Conservation (phyloP, 2,113 vertebrate species). For the Centropus bengalensis region DNA sequence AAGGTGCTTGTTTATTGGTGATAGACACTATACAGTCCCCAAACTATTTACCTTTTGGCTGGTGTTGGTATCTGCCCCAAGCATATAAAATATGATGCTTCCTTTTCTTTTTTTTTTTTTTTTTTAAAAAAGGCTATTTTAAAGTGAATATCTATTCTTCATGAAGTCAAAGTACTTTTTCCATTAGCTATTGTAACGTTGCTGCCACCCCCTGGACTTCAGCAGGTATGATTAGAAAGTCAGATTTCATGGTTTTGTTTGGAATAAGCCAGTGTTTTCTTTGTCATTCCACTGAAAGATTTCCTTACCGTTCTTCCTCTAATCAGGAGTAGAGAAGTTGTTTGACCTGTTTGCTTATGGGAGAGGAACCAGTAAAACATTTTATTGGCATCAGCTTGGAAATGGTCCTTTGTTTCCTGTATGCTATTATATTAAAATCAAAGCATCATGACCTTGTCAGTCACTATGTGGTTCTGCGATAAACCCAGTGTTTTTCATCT, state of each 20-base stretch:
- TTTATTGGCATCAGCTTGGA: not conserved
- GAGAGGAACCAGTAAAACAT: not conserved
- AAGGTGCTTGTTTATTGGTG: not conserved
- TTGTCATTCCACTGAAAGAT: not conserved
- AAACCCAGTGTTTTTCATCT: not conserved
- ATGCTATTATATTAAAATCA: not conserved
- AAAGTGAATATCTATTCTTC: not conserved
- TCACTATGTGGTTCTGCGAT: not conserved
- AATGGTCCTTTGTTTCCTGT: not conserved
- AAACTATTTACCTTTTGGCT: not conserved
- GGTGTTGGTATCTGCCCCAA: not conserved
- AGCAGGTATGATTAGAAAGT: not conserved
- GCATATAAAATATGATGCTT: not conserved
- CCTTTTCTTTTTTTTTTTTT: too few species aligned
- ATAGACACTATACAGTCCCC: not conserved
- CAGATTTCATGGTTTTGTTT: not conserved
- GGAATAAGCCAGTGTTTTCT: not conserved
- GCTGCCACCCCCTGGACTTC: conserved; percentile 24
- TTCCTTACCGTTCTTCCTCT: not conserved
- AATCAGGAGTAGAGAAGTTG: not conserved
- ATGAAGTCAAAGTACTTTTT: not conserved
- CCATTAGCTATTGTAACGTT: not conserved
- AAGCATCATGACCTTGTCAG: not conserved
- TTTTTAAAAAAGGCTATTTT: not conserved
- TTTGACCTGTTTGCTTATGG: not conserved